Conservation (phyloP, 2,888 invertebrate genomes). For the Blastobasis lacticolella region DNA sequence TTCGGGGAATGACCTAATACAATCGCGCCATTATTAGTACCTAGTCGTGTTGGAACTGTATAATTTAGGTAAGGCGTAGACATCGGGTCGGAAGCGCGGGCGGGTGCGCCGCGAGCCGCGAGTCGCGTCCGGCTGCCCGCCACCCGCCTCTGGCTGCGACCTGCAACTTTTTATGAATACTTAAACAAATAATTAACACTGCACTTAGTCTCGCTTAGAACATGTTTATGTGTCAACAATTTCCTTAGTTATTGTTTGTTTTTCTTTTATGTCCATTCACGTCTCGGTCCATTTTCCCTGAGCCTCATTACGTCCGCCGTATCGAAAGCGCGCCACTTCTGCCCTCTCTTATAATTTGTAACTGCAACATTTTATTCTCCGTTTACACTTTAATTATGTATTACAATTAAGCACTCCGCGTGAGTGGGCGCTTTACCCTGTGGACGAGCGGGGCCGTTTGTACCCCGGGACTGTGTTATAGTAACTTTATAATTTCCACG, state of each 20-base stretch:
- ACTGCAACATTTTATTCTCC: conserved; percentile 36
- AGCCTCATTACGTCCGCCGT: conserved; percentile 36
- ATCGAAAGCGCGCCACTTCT: conserved; percentile 44
- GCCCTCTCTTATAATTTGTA: conserved; percentile 30
- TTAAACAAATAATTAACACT: conserved; percentile 61
- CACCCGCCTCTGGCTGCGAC: not conserved
- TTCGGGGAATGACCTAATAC: no score
- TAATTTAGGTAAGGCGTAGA: not conserved
- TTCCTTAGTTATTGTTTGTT: conserved; percentile 50
- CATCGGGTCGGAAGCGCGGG: not conserved
- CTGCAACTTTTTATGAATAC: conserved; percentile 46
- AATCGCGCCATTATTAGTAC: no score
- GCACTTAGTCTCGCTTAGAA: conserved; percentile 53
- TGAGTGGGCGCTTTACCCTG: no score
- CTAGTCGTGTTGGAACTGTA: no score
- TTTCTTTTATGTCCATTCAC: conserved; percentile 31
- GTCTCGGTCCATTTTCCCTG: conserved; percentile 43
- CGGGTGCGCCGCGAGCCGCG: not conserved
- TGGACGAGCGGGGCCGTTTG: no score
- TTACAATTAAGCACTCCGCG: conserved; percentile 29
- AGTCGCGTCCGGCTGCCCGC: not conserved
- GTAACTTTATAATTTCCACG: no score
- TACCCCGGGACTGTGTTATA: no score
- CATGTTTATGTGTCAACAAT: conserved; percentile 48
- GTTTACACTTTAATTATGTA: conserved; percentile 25